A percentile compares a stretch with the other conserved stretches of the same genome.
Conservation (phyloP, 2,888 invertebrate species). For the Leptinotarsa haldemani region DNA sequence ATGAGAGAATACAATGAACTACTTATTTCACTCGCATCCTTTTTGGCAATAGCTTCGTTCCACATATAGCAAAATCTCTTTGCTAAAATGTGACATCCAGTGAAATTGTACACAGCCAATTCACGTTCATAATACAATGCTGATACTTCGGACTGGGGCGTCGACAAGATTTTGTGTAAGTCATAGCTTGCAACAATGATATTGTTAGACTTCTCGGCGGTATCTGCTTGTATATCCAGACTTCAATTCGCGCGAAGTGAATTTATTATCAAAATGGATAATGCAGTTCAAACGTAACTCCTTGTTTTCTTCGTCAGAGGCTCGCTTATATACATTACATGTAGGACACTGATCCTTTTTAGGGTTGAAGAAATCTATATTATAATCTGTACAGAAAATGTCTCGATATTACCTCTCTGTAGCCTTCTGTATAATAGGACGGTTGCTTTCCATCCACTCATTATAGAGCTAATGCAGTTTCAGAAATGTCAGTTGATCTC, state of each 20-base stretch:
- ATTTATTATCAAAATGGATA: not conserved
- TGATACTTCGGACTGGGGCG: not conserved
- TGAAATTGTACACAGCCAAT: not conserved
- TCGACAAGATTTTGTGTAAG: not conserved
- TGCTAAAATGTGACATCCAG: not conserved
- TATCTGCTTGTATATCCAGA: not conserved
- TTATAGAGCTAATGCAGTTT: not conserved
- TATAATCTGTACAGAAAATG: not conserved
- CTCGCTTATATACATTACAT: not conserved
- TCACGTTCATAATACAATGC: not conserved
- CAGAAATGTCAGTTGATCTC: not conserved
- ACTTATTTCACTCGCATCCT: not conserved
- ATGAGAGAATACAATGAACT: not conserved
- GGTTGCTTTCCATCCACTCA: not conserved
- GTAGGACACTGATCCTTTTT: slow-evolving; percentile 9
- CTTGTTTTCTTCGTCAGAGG: not conserved
- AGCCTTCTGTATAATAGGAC: not conserved
- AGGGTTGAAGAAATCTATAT: slow-evolving; percentile 2
- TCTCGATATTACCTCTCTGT: not conserved
- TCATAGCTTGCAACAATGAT: not conserved
- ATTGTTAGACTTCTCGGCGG: not conserved
- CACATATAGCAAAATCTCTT: not conserved
- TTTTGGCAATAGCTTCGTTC: not conserved
- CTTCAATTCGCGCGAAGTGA: not conserved
- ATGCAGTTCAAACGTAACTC: not conserved